Conservation (phyloP, 2,113 vertebrate genomes). For the Lamprologus tigripictilis region DNA sequence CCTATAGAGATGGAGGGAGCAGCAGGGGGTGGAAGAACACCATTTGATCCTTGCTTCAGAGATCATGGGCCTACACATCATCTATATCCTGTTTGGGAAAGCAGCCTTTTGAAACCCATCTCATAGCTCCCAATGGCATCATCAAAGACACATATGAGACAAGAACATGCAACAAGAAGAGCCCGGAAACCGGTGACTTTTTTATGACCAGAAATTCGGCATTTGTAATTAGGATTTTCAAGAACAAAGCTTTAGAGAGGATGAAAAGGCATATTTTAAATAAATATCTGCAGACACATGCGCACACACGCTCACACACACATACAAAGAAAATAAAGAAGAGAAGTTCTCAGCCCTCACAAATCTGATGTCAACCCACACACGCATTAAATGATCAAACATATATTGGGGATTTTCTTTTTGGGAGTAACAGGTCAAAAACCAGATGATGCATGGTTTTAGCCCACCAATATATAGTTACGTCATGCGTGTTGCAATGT, state of each 20-base stretch:
- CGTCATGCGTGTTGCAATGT: conserved; percentile 2
- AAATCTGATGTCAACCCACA: conserved; percentile 40
- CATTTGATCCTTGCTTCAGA: conserved; percentile 51
- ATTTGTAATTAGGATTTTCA: conserved; percentile 8
- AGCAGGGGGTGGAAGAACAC: conserved; percentile 36
- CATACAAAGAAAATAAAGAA: conserved; percentile 30
- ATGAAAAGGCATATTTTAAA: conserved; percentile 20
- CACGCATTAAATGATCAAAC: conserved; percentile 19
- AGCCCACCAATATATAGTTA: conserved; percentile 1
- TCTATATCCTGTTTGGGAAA: conserved; percentile 67
- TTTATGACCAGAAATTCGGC: conserved; percentile 1
- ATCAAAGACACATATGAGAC: conserved; percentile 45
- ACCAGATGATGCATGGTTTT: conserved; percentile 47
- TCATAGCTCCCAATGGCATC: conserved; percentile 54
- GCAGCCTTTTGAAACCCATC: conserved; percentile 60
- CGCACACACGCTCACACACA: neutral
- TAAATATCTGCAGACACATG: conserved; percentile 7
- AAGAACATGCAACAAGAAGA: neutral
- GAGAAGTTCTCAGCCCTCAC: conserved; percentile 24
- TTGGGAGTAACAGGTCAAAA: conserved; percentile 47
- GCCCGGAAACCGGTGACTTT: conserved; percentile 10
- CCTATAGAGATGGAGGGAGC: conserved; percentile 17
- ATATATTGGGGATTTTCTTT: conserved; percentile 22
- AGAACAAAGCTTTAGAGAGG: conserved; percentile 18
- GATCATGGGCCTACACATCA: conserved; percentile 53